Evolutionary conservation across 2,888 invertebrate species (phyloP), one percentile per base, ranked within the genome.

Genomic region (Venustoraphidia nigricollis): DNA sequence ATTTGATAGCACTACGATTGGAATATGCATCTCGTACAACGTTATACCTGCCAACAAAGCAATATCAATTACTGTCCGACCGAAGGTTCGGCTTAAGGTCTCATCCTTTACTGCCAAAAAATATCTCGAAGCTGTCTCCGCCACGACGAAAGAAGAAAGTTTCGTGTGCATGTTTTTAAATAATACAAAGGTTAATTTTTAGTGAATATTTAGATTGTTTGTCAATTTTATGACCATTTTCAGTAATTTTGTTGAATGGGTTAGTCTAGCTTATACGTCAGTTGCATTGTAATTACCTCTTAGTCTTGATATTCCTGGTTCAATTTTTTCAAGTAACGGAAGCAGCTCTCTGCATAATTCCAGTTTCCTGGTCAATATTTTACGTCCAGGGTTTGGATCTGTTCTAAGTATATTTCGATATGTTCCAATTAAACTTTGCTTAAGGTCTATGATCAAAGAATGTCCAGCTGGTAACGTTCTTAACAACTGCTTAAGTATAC

Each of bases 21-120:
- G 77, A 11, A 75, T 74, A 58, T 84, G 83, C 54, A 86, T 66
- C 62, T 89, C 88, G 57, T 87, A 88, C 38, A 86, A 58, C 9
- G 83, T 76, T 46, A 88, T 79, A 1, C 82, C 86, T 76, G 62
- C 50, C 73, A 67, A 37, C 42, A 41, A 44, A 48, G 44, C n/a
- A 38, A 45, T 38, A 39, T 45, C 17, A 1, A 27, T 27, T 6
- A 10, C 2, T 8, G n/a, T 11, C 8, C 38, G 5, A 38, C 1
- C n/a, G 38, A 11, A n/a, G 38, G 38, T 11, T 13, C 38, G 38
- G 38, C 3, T 2, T 11, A 38, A 11, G 11, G 38, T 27, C 6
- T 27, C 27, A 27, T 6, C 3, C 27, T 1, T 27, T 3, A 27
- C 6, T 1, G 27, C 27, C 27, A 27, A 27, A 27, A 27, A 27